Evolutionary conservation across 2,888 invertebrate species (phyloP).

Genomic region (Baronia brevicornis): DNA sequence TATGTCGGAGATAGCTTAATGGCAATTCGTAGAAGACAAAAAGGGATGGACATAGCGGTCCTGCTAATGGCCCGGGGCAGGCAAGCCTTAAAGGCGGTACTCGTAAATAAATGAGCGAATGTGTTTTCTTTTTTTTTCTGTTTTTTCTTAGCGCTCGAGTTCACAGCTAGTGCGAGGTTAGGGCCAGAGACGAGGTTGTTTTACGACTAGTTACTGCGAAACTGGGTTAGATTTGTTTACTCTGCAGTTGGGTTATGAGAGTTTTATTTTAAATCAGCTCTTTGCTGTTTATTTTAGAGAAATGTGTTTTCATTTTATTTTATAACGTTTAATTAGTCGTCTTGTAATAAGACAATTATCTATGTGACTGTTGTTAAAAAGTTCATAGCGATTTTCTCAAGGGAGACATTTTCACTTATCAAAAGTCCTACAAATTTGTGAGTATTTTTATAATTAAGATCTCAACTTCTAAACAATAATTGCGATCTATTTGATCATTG

Average conservation of each 20-base stretch:
- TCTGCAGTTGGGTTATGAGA: conserved; percentile 12
- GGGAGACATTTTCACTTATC: no score
- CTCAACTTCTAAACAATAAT: no score
- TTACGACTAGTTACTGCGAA: conserved; percentile 24
- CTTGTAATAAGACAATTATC: no score
- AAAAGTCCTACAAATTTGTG: no score
- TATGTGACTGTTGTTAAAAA: no score
- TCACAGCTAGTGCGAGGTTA: conserved; percentile 14
- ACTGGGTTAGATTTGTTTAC: conserved; percentile 29
- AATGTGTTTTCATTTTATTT: conserved; percentile 2
- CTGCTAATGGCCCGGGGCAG: conserved; percentile 52
- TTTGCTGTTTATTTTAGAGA: conserved; percentile 5
- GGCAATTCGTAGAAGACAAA: conserved; percentile 29
- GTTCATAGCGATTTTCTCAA: no score
- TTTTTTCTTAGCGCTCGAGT: conserved; percentile 30
- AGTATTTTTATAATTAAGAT: no score
- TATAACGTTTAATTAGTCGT: conserved; percentile 2
- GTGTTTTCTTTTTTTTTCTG: conserved; percentile 39
- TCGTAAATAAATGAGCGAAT: conserved; percentile 60
- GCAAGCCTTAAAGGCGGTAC: conserved; percentile 46
- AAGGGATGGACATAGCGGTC: conserved; percentile 42
- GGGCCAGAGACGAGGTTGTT: conserved; percentile 17
- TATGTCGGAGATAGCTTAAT: conserved; percentile 45
- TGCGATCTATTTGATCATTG: no score
- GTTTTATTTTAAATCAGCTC: conserved; percentile 16